A percentile compares a stretch with the other conserved stretches of the same genome.
These are phyloP conservation scores for Hecatera dysodea DNA, from an alignment of 2,888 invertebrate species.

Conservation along the genomic window DNA sequence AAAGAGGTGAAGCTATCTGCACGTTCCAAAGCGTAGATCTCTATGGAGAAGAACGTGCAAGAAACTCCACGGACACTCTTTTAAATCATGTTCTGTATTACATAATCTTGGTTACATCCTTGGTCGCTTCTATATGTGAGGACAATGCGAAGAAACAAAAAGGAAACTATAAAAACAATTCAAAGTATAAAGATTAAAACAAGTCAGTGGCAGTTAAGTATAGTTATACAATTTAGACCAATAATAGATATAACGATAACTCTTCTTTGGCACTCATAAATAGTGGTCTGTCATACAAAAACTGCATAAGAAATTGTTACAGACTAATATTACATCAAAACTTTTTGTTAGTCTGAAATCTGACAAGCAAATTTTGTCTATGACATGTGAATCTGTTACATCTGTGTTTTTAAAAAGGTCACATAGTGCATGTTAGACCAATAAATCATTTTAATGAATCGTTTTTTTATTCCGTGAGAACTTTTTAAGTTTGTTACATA, in stretches of 20 bases:
- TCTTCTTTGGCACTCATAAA: not conserved
- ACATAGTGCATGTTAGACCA: not conserved
- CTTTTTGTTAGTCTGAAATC: slow-evolving; percentile 9
- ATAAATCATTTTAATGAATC: slow-evolving; percentile 19
- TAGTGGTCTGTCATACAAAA: slow-evolving; percentile 14
- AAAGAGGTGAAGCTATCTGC: no score
- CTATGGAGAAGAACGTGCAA: no score
- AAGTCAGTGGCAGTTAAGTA: no score
- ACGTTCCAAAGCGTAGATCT: no score
- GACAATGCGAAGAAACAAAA: no score
- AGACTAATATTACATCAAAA: slow-evolving; percentile 18
- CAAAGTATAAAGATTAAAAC: no score
- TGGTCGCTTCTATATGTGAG: no score
- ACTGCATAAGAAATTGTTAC: slow-evolving; percentile 6
- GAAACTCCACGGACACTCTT: no score
- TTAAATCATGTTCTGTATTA: no score
- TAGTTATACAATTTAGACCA: not conserved
- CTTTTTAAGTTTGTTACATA: slow-evolving; percentile 11
- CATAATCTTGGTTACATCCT: no score
- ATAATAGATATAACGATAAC: not conserved
- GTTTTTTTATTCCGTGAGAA: slow-evolving; percentile 20
- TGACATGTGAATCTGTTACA: slow-evolving; percentile 16
- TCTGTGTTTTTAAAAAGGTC: slow-evolving; percentile 39
- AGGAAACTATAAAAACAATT: no score
- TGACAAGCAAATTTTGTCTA: slow-evolving; percentile 18